Percentiles rank a stretch among this genome's conserved stretches.
Evolutionary conservation across 92 coral and sea anemone genomes (phyloP).

Genomic region (Metridium senile): DNA sequence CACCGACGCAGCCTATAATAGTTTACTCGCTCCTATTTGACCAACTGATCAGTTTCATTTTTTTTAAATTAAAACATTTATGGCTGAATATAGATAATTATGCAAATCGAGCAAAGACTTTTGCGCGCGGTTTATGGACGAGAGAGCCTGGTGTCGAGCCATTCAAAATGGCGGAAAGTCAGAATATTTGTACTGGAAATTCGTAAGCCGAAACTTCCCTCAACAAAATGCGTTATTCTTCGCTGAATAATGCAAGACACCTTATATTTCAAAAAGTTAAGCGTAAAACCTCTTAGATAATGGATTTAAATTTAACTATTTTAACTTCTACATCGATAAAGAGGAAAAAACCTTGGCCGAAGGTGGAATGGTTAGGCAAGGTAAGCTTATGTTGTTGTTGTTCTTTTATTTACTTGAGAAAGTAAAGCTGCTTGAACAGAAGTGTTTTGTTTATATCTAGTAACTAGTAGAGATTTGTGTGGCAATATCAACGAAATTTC

Average conservation of each 20-base stretch:
- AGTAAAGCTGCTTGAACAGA: not conserved
- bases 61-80: too few species aligned
- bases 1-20: too few species aligned
- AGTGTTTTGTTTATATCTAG: not conserved
- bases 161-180: slow-evolving; percentile 50
- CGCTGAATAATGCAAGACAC: not conserved
- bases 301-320: slow-evolving; percentile 80
- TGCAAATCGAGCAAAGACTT: not conserved
- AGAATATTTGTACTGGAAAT: slow-evolving; percentile 43
- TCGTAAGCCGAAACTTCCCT: not conserved
- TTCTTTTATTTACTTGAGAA: too few species aligned
- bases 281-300: slow-evolving; percentile 21
- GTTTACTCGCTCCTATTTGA: too few species aligned
- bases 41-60: too few species aligned
- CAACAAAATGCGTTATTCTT: slow-evolving; percentile 1
- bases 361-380: slow-evolving; percentile 91
- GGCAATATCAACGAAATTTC: not conserved
- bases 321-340: slow-evolving; percentile 87
- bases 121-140: slow-evolving; percentile 5
- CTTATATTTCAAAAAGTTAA: not conserved
- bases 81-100: too few species aligned
- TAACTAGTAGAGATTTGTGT: not conserved
- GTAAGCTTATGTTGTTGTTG: slow-evolving; percentile 21
- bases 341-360: slow-evolving; percentile 98
- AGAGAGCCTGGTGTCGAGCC: slow-evolving; percentile 14